Conservation (phyloP, 2,797 vertebrate species). For the Eidolon dupreanum region DNA sequence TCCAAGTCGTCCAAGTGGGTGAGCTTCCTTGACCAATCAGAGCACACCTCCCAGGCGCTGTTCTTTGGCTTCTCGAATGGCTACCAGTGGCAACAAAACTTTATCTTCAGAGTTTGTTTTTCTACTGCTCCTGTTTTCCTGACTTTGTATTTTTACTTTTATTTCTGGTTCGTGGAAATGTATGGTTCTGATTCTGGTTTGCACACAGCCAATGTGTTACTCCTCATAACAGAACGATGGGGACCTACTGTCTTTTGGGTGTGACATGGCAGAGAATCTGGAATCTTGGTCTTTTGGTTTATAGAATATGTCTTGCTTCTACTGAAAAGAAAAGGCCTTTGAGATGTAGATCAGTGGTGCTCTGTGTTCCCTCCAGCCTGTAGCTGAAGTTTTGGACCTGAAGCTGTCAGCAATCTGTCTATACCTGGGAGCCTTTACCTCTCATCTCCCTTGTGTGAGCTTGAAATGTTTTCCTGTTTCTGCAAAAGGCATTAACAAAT, state of each 20-base stretch:
- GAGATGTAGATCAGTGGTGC: background rate
- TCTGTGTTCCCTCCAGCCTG: background rate
- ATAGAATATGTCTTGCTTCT: background rate
- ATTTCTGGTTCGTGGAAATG: background rate
- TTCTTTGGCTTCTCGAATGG: background rate
- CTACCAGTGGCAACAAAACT: background rate
- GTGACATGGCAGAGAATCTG: background rate
- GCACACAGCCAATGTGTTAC: background rate
- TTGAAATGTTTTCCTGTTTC: background rate
- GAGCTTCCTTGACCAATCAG: background rate
- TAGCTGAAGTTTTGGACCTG: background rate
- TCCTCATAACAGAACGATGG: background rate
- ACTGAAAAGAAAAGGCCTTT: background rate
- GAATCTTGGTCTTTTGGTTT: background rate
- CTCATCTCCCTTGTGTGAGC: background rate
- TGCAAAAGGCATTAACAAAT: background rate
- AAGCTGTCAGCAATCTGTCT: background rate
- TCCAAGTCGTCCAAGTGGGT: background rate
- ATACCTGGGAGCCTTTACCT: background rate
- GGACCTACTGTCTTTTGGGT: background rate
- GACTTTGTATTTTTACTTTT: background rate
- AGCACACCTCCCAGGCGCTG: background rate
- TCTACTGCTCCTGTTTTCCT: slow-evolving; percentile 12
- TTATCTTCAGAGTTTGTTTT: background rate
- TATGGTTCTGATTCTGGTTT: background rate